Conservation (phyloP, 92 coral and sea anemone genomes). For the Micromussa lordhowensis region DNA sequence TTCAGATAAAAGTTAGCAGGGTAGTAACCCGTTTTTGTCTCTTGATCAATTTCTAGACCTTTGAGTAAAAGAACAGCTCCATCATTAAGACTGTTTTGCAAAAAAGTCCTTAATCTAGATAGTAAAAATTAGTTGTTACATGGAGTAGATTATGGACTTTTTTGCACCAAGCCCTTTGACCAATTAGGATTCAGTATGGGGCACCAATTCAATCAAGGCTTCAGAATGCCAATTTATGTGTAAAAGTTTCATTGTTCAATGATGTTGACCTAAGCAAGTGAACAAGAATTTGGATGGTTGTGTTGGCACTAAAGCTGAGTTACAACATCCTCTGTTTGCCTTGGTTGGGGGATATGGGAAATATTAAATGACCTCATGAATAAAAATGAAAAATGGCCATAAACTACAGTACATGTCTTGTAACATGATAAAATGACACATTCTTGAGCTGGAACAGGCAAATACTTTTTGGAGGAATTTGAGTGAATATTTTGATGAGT, state of each 20-base stretch:
- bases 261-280: background rate
- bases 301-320: background rate
- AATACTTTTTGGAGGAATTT: background rate
- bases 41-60: background rate
- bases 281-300: no score
- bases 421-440: background rate
- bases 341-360: background rate
- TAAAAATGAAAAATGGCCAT: background rate
- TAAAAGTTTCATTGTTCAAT: background rate
- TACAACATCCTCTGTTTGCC: background rate
- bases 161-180: background rate
- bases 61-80: background rate
- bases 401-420: background rate
- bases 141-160: background rate
- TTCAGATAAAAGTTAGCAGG: background rate
- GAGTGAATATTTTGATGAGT: background rate
- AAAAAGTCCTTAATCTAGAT: background rate
- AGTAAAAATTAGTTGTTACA: background rate
- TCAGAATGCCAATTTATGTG: background rate
- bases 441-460: background rate
- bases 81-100: background rate
- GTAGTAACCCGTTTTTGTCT: background rate
- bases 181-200: background rate
- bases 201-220: background rate
- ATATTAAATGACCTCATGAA: background rate